Evolutionary conservation across 2,113 vertebrate species (phyloP), one percentile per base, ranked within the genome.

Genomic region (Brachypteracias leptosomus): DNA sequence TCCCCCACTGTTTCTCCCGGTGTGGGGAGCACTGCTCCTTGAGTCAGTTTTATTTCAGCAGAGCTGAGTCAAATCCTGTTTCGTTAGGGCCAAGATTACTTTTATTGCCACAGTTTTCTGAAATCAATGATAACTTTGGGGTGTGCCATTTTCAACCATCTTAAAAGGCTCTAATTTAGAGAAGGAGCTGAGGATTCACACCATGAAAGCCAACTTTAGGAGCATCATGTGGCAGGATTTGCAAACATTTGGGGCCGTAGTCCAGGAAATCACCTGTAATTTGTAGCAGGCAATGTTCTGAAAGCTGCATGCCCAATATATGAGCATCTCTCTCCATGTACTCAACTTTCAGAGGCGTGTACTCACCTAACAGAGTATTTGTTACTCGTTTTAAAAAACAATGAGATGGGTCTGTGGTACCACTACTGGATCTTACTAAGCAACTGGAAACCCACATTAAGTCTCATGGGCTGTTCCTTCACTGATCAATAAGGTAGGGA

Each of bases 211-310:
- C 0, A 0, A 16, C 36, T 79, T 85, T 4, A 35, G 35, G 25
- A 40, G 79, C 44, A 68, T 31, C 2, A 1, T 21, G 3, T 15
- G n/a, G 40, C 14, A 65, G 76, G 40, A 79, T 85, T 72, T 85
- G 66, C 38, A 70, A 40, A 16, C 0, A 1, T 68, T 74, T 40
- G 24, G 51, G 59, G n/a, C 68, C 3, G 0, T 11, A 38, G 35
- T 84, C 57, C 33, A 74, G 52, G 42, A 66, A 82, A 72, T 82
- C 33, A 44, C 57, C 35, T 38, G n/a, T 51, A 55, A 40, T 63
- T 85, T 1, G 0, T 51, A 52, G 59, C 29, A 58, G 44, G 49
- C 73, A 22, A 3, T 6, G 29, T 70, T 66, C 54, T 65, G 67
- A 51, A 87, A 42, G 65, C 66, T 89, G 36, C n/a, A 5, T 16